These are phyloP conservation scores for Microhierax caerulescens DNA, from an alignment of 2,797 vertebrate genomes.

Conservation along the genomic window DNA sequence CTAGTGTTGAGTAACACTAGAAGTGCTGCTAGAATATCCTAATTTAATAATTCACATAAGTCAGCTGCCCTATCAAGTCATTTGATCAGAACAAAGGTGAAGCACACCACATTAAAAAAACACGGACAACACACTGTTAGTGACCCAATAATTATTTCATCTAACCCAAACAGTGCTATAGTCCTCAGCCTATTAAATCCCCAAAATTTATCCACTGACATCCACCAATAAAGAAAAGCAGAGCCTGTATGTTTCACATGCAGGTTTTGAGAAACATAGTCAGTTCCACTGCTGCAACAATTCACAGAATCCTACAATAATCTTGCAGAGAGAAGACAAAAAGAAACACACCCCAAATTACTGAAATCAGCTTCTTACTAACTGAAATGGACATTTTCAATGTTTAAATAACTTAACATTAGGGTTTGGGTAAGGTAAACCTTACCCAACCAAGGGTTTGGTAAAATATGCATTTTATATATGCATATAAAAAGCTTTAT, in stretches of 20 bases:
- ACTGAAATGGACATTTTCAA: neutral
- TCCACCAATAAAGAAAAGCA: neutral
- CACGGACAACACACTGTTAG: neutral
- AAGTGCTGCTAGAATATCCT: neutral
- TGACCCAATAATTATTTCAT: neutral
- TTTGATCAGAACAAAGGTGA: neutral
- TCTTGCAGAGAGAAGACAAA: neutral
- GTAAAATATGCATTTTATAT: too few species aligned
- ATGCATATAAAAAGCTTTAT: neutral
- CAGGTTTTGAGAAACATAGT: neutral
- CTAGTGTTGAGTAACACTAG: neutral
- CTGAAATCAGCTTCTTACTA: neutral
- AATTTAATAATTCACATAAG: neutral
- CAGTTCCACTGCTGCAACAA: neutral
- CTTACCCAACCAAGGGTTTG: too few species aligned
- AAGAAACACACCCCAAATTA: neutral
- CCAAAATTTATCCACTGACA: neutral
- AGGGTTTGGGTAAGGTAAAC: too few species aligned
- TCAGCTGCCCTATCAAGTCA: neutral
- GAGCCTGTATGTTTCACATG: neutral
- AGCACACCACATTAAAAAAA: neutral
- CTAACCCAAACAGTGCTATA: neutral
- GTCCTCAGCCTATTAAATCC: neutral
- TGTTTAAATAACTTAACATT: neutral
- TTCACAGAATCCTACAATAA: neutral